Conservation (phyloP, 2,888 invertebrate genomes). For the Fragum fragum region DNA sequence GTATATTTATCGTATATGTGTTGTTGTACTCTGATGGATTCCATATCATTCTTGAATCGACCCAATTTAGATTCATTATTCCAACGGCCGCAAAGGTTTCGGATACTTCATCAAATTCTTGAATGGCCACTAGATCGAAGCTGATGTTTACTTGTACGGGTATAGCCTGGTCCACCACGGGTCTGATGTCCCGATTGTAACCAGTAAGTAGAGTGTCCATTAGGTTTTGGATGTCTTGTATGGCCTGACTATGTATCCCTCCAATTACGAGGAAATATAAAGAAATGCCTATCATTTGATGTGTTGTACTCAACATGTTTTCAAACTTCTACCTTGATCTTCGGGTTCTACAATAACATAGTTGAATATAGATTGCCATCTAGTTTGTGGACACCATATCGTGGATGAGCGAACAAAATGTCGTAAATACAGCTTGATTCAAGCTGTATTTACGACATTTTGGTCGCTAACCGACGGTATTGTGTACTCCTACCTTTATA, state of each 20-base stretch:
- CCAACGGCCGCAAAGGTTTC: constrained; percentile 60
- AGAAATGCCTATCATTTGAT: too few species aligned
- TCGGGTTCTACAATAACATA: too few species aligned
- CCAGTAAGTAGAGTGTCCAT: background rate
- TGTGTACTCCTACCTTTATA: too few species aligned
- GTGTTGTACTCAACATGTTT: too few species aligned
- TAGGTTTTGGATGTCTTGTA: constrained; percentile 1
- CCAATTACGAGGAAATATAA: too few species aligned
- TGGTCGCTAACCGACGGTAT: too few species aligned
- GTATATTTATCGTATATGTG: constrained; percentile 27
- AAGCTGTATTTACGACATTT: too few species aligned
- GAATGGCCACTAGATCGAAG: constrained; percentile 47
- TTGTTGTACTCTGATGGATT: constrained; percentile 34
- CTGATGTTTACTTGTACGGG: constrained; percentile 39
- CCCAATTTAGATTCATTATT: constrained; percentile 51
- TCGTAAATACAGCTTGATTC: too few species aligned
- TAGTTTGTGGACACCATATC: too few species aligned
- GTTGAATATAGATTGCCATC: too few species aligned
- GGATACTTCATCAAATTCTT: constrained; percentile 59
- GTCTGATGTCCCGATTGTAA: constrained; percentile 55
- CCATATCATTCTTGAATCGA: constrained; percentile 58
- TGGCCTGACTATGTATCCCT: background rate
- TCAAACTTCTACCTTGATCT: too few species aligned
- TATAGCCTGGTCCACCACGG: constrained; percentile 32
- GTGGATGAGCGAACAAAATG: too few species aligned